Conservation (phyloP, 2,888 invertebrate genomes). For the Conchocele bisecta region DNA sequence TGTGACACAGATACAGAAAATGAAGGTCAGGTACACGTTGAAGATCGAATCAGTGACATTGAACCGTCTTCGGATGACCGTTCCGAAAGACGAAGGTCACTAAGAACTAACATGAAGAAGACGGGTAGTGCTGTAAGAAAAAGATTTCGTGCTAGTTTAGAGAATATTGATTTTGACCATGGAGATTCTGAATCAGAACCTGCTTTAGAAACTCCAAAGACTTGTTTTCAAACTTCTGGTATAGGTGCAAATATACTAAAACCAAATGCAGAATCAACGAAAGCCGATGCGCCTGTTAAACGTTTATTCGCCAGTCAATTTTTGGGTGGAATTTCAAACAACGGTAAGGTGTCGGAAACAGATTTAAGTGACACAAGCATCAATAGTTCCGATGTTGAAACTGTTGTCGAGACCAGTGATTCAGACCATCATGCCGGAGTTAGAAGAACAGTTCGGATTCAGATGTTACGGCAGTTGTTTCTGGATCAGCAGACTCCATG, state of each 20-base stretch:
- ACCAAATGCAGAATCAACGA: no score
- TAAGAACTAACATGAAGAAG: not conserved
- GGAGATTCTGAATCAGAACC: not conserved
- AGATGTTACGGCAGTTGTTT: slow-evolving; percentile 10
- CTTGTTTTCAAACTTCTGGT: no score
- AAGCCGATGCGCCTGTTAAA: slow-evolving; percentile 58
- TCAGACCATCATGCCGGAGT: not conserved
- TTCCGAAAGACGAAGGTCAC: not conserved
- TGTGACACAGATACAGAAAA: slow-evolving; percentile 31
- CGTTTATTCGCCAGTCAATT: slow-evolving; percentile 46
- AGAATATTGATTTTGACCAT: not conserved
- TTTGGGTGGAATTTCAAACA: not conserved
- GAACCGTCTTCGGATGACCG: slow-evolving; percentile 9
- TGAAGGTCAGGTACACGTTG: slow-evolving; percentile 4
- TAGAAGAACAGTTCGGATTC: slow-evolving; percentile 22
- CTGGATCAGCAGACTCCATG: not conserved
- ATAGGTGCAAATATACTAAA: no score
- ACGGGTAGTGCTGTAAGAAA: not conserved
- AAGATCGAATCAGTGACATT: slow-evolving; percentile 22
- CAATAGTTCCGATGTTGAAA: no score
- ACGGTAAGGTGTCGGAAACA: no score
- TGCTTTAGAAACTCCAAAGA: no score
- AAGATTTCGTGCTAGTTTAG: not conserved
- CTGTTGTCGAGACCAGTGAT: no score
- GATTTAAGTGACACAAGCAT: no score